Base-by-base conservation (phyloP, 2,888 invertebrate genomes). In the Eupelmus urozonus region DNA sequence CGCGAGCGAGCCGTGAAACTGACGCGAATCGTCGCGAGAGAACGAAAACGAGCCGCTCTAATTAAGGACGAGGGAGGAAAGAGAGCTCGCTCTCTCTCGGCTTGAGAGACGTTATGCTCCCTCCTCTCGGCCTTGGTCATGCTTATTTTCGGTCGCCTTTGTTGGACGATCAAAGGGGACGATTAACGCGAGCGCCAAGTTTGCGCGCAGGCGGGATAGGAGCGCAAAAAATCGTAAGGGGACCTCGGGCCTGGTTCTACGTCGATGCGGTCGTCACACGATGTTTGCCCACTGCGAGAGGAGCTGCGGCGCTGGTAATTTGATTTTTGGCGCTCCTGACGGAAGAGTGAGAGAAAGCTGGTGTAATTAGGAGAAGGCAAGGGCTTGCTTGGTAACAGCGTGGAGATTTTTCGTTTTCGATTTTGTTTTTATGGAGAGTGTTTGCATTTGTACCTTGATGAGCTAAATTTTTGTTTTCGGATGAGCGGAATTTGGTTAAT, bases 1-100 rank as follows among this genome's bases (percentile, higher is more conserved):
- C 78, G 65, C 51, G 75, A 70, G 53, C 53, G 73, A 70, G 45
- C 74, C 45, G 66, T 80, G 80, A 77, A 77, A 80, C 77, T 80
- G 76, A 80, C 73, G 73, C 23, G 65, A 55, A 76, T 75, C 27
- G 71, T 75, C 71, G 53, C 49, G 27, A 20, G 62, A 53, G 74
- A 62, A 45, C 34, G 57, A 59, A 66, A 78, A 67, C 66, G 72
- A 77, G 55, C 23, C 18, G 18, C 67, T 55, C 66, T 75, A 79
- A 79, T 79, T 79, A 71, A 57, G 23, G 53, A 20, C 4, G 53
- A 2, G 3, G 20, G 20, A 20, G 20, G 1, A 20, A 45, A 45
- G 16, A 45, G 45, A 34, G 34, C 5, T 5, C 5, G 62, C n/a
- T 29, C 9, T 1, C 2, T 29, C 9, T n/a, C 20, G 2, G n/a